Evolutionary conservation across 2,113 vertebrate genomes (phyloP), one percentile per base, ranked within the genome.

Genomic region (Polyodon spathula): DNA sequence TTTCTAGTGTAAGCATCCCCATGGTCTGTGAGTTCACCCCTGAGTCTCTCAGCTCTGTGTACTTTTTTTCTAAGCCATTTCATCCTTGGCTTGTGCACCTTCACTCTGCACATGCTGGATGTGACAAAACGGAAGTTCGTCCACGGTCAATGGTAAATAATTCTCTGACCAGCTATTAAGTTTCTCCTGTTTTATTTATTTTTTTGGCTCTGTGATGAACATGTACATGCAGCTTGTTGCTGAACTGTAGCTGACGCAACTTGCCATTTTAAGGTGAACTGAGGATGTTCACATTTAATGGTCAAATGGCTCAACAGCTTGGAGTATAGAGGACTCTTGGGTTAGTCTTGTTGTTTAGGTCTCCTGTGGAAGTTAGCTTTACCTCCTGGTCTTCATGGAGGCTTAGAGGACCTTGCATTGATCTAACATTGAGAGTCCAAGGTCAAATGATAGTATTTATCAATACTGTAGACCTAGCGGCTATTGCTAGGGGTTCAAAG

Each of bases 1-100:
- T 74, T 81, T 86, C 81, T 61, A 83, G 80, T 78, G 75, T 80
- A 73, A 76, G 74, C 71, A 65, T 76, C 82, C 78, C 76, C 77
- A 52, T 14, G 77, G 75, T 77, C 67, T 55, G 66, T 54, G 37
- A 71, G 79, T 76, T 75, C 56, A 64, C 78, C 67, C 39, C 73
- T 71, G 44, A 74, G 75, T 81, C 67, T 72, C 78, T 68, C 62
- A 8, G 54, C 73, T 67, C 68, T 71, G 68, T 58, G 56, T 62
- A 54, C 60, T 61, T 59, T 14, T 48, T 54, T 60, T 67, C 60
- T 68, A 59, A 62, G 17, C 44, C 54, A 63, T 37, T 59, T 59
- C 53, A 54, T 71, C 76, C 0, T 63, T 54, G 65, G 62, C 71
- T 65, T 67, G 67, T 83, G 78, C 71, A 78, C 78, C 75, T 80